phyloP scores from a whole-genome alignment of 2,113 vertebrate species.

The Ornithorhynchus anatinus region DNA sequence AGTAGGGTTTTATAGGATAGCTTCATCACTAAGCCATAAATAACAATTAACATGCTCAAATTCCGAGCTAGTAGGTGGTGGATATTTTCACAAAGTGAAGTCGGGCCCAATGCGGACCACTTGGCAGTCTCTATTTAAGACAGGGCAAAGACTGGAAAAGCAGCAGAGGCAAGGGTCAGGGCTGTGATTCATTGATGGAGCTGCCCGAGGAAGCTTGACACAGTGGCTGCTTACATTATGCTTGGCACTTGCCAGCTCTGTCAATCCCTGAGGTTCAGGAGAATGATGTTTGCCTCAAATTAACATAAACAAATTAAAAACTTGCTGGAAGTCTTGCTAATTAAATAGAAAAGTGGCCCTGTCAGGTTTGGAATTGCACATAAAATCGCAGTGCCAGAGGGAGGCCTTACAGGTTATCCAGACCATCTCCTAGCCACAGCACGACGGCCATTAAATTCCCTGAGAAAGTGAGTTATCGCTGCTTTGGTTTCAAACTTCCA shows the following conservation, averaged over 20 bases:
- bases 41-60: slow-evolving; percentile 27
- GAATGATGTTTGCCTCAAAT: slow-evolving; percentile 32
- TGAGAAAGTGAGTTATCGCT: too few species aligned
- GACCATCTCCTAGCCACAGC: too few species aligned
- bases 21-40: slow-evolving; percentile 25
- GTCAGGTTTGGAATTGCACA: too few species aligned
- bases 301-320: slow-evolving; percentile 23
- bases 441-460: too few species aligned
- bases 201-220: neutral
- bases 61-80: neutral
- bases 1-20: slow-evolving; percentile 30
- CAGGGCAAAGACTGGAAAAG: slow-evolving; percentile 19
- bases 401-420: too few species aligned
- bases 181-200: slow-evolving; percentile 10
- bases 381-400: too few species aligned
- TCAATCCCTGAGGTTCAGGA: slow-evolving; percentile 40
- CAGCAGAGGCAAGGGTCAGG: slow-evolving; percentile 38
- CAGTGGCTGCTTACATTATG: slow-evolving; percentile 2
- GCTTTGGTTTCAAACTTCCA: too few species aligned
- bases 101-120: too few species aligned
- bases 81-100: slow-evolving; percentile 29
- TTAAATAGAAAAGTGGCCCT: too few species aligned
- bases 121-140: slow-evolving; percentile 36
- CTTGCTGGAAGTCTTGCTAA: neutral
- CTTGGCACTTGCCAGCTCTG: slow-evolving; percentile 16